Evolutionary conservation across 1,140 invertebrate species (phyloP).

Genomic region (Hylaeus anthracinus): DNA sequence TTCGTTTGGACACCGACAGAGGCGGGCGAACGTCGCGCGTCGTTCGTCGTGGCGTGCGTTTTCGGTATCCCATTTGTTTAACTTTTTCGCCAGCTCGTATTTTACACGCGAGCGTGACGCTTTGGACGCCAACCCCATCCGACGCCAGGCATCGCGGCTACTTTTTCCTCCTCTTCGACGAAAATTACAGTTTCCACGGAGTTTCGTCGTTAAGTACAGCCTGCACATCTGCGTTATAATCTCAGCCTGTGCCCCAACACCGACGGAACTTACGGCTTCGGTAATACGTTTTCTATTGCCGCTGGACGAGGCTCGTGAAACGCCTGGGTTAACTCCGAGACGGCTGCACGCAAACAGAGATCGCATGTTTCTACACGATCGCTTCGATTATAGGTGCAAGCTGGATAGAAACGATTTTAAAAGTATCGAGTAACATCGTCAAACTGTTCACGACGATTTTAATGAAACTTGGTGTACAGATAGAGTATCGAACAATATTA

Average conservation of each 20-base stretch:
- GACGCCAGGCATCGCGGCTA: neutral
- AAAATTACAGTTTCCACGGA: conserved; percentile 78
- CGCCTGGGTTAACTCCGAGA: conserved; percentile 50
- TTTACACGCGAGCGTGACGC: conserved; percentile 43
- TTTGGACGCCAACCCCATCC: neutral
- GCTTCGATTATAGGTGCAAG: no score
- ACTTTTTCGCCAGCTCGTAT: conserved; percentile 54
- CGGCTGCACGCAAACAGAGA: conserved; percentile 22
- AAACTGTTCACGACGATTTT: no score
- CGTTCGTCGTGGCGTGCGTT: conserved; percentile 24
- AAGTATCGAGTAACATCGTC: no score
- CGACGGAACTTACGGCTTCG: conserved; percentile 72
- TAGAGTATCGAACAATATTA: no score
- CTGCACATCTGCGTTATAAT: conserved; percentile 78
- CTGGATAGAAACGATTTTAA: no score
- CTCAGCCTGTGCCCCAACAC: conserved; percentile 61
- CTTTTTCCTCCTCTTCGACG: conserved; percentile 60
- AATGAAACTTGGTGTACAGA: no score
- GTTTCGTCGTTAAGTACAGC: conserved; percentile 80
- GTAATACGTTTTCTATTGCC: conserved; percentile 78
- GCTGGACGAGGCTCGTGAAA: conserved; percentile 48
- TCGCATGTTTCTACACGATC: neutral
- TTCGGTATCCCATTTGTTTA: conserved; percentile 55
- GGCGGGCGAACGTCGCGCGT: conserved; percentile 10
- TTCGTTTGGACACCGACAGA: neutral